Evolutionary conservation across 1,140 invertebrate genomes (phyloP), one percentile per base, ranked within the genome.

Genomic region (Bombus ignitus): DNA sequence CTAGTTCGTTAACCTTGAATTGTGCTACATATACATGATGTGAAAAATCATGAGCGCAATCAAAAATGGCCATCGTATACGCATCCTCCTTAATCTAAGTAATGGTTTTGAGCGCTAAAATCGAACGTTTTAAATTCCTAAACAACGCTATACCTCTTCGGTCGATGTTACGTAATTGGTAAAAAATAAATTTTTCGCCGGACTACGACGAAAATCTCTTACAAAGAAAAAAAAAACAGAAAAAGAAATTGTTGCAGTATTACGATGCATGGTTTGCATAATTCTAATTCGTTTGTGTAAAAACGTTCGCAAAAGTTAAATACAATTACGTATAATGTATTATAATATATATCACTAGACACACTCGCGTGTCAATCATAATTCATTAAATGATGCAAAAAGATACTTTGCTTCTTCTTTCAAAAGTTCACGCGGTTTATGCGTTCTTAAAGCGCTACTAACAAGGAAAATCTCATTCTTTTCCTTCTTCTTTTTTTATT

Each of bases 291-390:
- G 68, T 80, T 70, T 57, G 44, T 53, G 53, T 39, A 77, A 62
- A 83, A 83, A 88, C 65, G 78, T 88, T 89, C 35, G 75, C 75
- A 85, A 85, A 81, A 75, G 47, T 88, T 89, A 88, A 83, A 88
- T 89, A 89, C 81, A 89, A 79, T 88, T 86, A 65, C 12, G 57
- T 77, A 77, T 62, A 77, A 42, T 77, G 62, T 77, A 62, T 39
- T 57, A 75, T 75, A 75, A 35, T 75, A 82, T 72, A n/a, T 89
- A 89, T 89, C 87, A 89, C 88, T 89, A 83, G 74, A 80, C 59
- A 73, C 84, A 37, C 25, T n/a, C 62, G 44, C 70, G 35, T 68
- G 68, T 82, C 81, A 73, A 83, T 74, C 53, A 76, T 44, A 66
- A 88, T 88, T 35, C 4, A 42, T 89, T 53, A 77, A 77, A 62